Evolutionary conservation across 1,140 invertebrate species (phyloP), one percentile per base, ranked within the genome.

Genomic region (Nephotettix cincticeps): DNA sequence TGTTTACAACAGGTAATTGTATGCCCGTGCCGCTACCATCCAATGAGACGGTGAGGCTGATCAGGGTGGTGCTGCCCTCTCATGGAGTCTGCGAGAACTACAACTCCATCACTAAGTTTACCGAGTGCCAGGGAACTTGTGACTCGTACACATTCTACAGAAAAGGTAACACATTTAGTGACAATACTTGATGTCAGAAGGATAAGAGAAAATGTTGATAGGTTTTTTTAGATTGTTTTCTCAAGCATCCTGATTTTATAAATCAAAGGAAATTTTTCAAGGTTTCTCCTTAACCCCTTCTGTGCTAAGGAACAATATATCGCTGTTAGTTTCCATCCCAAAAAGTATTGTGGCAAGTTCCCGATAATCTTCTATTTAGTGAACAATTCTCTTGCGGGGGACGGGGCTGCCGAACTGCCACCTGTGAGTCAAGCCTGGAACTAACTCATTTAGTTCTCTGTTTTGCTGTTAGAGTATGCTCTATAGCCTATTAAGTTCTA

Each of bases 41-140:
- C 17, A 75, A 81, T 0, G 79, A 84, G 58, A 89, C 89, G 0
- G 73, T 88, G 56, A 84, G 84, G 1, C 72, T 89, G 45, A 75
- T 92, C 0, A 79, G 81, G 61, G 76, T 83, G 25, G 72, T 73
- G 1, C 75, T 80, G 40, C 72, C 73, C 0, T 56, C 70, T n/a
- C 85, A 87, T 76, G 89, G 88, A 9, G 64, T 80, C 0, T 92
- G 91, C 76, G 80, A 80, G 45, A 92, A 92, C 78, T 74, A 80
- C 0, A 74, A 85, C 30, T 81, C 84, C 0, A 80, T 91, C 11
- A 65, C 76, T 14, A 85, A 84, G 19, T 85, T 91, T 71, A 86
- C 83, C 4, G 86, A 91, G 76, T 92, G 91, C 72, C 78, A 82
- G 30, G 91, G 91, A 4, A 77, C 79, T 21, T 92, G 91, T 75